Percentiles rank a stretch among this genome's conserved stretches.
These are phyloP conservation scores for Drosophila biarmipes DNA, from an alignment of 1,140 invertebrate species.

Conservation along the genomic window DNA sequence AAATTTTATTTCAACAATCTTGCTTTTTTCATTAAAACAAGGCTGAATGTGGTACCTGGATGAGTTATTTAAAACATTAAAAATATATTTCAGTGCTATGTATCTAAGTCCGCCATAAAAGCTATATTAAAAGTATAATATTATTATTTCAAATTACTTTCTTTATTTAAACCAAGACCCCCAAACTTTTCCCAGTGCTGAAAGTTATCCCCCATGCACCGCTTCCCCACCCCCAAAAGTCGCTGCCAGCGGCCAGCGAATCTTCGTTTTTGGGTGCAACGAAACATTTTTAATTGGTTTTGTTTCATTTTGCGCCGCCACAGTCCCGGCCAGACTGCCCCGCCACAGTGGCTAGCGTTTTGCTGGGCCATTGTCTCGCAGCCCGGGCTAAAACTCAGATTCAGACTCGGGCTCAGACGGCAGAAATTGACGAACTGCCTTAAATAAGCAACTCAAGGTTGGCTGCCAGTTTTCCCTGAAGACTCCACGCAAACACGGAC, in stretches of 20 bases:
- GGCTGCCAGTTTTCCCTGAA: conserved; percentile 81
- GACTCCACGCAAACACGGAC: conserved; percentile 49
- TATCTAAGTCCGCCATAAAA: too few relatives aligned
- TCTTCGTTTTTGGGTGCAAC: conserved; percentile 82
- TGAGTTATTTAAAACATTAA: too few relatives aligned
- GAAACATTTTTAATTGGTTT: conserved; percentile 84
- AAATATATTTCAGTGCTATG: too few relatives aligned
- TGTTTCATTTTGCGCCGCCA: conserved; percentile 80
- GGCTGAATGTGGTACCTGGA: too few relatives aligned
- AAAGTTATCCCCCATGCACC: conserved; percentile 1
- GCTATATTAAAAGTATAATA: too few relatives aligned
- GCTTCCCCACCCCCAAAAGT: neutral
- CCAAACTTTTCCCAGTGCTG: neutral
- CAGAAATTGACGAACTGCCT: conserved; percentile 76
- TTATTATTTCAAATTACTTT: too few relatives aligned
- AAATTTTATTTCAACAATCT: too few relatives aligned
- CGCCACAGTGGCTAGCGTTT: conserved; percentile 80
- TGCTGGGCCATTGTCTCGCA: conserved; percentile 67
- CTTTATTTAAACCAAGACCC: neutral
- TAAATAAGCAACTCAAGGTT: conserved; percentile 82
- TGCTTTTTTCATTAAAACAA: too few relatives aligned
- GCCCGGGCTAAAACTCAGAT: neutral
- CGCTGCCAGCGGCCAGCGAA: conserved; percentile 27
- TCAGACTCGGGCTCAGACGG: conserved; percentile 27
- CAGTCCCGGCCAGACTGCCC: conserved; percentile 48